Conservation (phyloP, 2,113 vertebrate species). For the Phaethon lepturus region DNA sequence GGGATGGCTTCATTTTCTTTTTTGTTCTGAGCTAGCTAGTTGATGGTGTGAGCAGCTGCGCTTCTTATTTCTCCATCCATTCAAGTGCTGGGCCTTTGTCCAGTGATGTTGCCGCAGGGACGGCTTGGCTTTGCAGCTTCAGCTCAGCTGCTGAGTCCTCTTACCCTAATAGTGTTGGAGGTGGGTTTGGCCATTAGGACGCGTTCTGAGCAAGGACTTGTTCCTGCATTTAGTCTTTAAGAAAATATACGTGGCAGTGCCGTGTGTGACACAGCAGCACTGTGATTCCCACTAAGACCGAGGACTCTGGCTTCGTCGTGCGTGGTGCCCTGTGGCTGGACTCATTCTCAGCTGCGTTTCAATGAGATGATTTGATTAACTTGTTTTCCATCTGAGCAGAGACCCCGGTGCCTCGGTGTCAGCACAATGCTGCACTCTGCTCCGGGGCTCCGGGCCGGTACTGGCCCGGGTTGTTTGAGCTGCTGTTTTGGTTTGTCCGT, state of each 20-base stretch:
- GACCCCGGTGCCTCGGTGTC: background rate
- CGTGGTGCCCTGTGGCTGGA: background rate
- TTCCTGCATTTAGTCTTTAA: background rate
- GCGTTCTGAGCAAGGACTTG: background rate
- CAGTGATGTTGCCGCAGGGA: background rate
- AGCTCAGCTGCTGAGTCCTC: background rate
- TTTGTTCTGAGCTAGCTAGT: background rate
- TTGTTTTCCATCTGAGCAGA: background rate
- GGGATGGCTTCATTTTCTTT: background rate
- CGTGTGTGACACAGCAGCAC: background rate
- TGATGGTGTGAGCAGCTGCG: constrained; percentile 10
- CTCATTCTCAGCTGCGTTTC: rapidly evolving
- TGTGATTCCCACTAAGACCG: rapidly evolving
- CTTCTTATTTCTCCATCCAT: background rate
- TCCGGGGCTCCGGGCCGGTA: rapidly evolving
- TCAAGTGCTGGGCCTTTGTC: background rate
- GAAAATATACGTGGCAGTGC: rapidly evolving
- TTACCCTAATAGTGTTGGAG: rapidly evolving
- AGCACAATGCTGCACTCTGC: rapidly evolving
- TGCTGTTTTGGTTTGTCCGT: background rate
- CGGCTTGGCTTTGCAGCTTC: background rate
- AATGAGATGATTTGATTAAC: background rate
- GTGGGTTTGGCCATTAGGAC: background rate
- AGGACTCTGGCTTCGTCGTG: rapidly evolving
- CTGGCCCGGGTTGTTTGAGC: background rate